Evolutionary conservation across 37 sponge, comb jelly and placozoan genomes (phyloP).

Genomic region (Crambe crambe): DNA sequence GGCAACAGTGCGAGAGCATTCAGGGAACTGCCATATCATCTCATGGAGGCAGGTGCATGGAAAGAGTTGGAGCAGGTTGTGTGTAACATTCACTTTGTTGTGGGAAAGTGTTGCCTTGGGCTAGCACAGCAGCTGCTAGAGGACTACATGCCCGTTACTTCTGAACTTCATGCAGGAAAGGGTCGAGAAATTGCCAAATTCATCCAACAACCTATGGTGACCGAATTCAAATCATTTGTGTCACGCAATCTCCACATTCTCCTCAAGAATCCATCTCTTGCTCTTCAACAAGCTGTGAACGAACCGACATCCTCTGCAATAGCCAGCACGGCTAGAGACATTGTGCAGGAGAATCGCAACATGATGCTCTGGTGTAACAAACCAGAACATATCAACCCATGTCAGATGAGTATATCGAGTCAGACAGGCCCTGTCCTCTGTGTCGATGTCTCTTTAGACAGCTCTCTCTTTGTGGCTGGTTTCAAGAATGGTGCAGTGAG

Average conservation of each 20-base stretch:
- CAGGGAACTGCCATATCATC: slow-evolving; percentile 85
- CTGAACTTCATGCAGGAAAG: slow-evolving; percentile 36
- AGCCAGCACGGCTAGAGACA: slow-evolving; percentile 31
- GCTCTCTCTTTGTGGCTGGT: slow-evolving; percentile 73
- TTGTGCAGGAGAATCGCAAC: slow-evolving; percentile 19
- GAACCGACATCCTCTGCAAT: slow-evolving; percentile 61
- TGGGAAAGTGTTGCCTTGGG: slow-evolving; percentile 79
- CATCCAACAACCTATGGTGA: slow-evolving; percentile 52
- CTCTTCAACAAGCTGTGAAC: slow-evolving; percentile 92
- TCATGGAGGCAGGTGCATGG: slow-evolving; percentile 65
- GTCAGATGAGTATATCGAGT: slow-evolving; percentile 68
- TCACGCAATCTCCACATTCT: slow-evolving; percentile 88
- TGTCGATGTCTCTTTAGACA: slow-evolving; percentile 74
- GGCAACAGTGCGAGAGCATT: slow-evolving; percentile 80
- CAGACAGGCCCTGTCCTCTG: slow-evolving; percentile 49
- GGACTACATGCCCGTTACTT: slow-evolving; percentile 70
- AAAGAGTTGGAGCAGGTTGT: slow-evolving; percentile 67
- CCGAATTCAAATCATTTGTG: slow-evolving; percentile 73
- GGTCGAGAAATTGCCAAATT: slow-evolving; percentile 57
- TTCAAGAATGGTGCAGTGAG: slow-evolving; percentile 74
- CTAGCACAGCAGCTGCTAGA: slow-evolving; percentile 74
- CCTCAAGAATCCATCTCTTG: slow-evolving; percentile 57
- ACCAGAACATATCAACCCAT: slow-evolving; percentile 41
- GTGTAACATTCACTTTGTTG: slow-evolving; percentile 74
- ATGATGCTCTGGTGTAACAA: slow-evolving; percentile 79